Base-by-base conservation (phyloP, 1,140 invertebrate species). In the Asobara japonica region DNA sequence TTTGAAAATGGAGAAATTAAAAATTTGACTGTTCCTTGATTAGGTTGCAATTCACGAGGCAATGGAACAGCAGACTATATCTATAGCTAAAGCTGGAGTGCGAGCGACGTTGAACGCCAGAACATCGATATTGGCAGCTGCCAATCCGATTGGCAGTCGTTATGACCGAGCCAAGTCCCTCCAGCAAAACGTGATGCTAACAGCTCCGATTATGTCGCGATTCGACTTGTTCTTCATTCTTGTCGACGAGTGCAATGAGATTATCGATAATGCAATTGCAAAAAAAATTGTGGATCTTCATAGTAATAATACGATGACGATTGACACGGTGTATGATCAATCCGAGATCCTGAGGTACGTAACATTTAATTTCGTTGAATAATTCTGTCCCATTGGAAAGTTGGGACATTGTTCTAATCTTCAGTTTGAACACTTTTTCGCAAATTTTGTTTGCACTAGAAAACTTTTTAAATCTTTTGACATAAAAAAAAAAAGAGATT, bases 21-120 rank as follows among this genome's bases (percentile, higher is more conserved):
- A n/a, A n/a, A n/a, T n/a, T n/a, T n/a, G n/a, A n/a, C n/a, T n/a
- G n/a, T n/a, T n/a, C n/a, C n/a, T n/a, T n/a, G 98, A 99, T 90
- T 98, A 99, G 87, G 97, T 99, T 5, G 98, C 98, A 27, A 99
- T 99, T 82, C 98, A 99, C 87, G 98, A 99, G 90, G 98, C 98
- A 60, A 99, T 99, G 98, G 98, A 99, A 91, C 98, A 99, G 83
- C 98, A 99, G 87, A 99, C 98, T 0, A 99, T 99, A 81, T 98
- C 97, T 0, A 92, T 99, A 65, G 98, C 98, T 0, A 99, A 99
- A 91, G 98, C 98, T 67, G 98, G 98, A 60, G 96, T 99, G 0
- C 92, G 97, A 82, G 97, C 98, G 0, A 99, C 98, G 0, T 88
- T 99, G 13, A 99, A 99, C 89, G 98, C 98, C 0, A 89, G 98